phyloP scores from a whole-genome alignment of 2,888 invertebrate genomes.

The Marasmarcha lunaedactyla region DNA sequence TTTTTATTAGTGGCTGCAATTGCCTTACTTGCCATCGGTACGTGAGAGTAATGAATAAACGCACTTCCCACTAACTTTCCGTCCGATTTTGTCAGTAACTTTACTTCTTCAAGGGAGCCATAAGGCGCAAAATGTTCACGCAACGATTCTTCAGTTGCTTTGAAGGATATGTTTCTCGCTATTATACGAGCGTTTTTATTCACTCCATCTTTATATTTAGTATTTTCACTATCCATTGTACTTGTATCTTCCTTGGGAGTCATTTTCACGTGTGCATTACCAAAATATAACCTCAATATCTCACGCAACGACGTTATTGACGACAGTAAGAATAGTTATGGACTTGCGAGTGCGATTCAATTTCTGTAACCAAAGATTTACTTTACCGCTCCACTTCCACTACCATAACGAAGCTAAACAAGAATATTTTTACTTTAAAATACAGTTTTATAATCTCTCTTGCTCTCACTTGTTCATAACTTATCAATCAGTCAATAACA shows the following conservation, averaged over 20 bases:
- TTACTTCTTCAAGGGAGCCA: slow-evolving; percentile 82
- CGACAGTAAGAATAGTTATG: too few species aligned
- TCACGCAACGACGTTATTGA: too few species aligned
- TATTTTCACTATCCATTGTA: slow-evolving; percentile 20
- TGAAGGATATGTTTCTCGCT: slow-evolving; percentile 76
- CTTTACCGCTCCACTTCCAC: too few species aligned
- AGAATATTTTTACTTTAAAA: too few species aligned
- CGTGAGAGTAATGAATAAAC: slow-evolving; percentile 85
- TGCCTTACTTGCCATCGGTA: slow-evolving; percentile 85
- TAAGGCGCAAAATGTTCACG: slow-evolving; percentile 77
- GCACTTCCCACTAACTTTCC: slow-evolving; percentile 88
- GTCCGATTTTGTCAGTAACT: slow-evolving; percentile 78
- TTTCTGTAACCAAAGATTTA: too few species aligned
- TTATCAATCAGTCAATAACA: too few species aligned
- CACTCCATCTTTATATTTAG: slow-evolving; percentile 34
- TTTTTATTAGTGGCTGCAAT: slow-evolving; percentile 76
- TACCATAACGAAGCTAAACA: too few species aligned
- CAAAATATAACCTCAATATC: too few species aligned
- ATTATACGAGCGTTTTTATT: slow-evolving; percentile 71
- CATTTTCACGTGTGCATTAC: neutral
- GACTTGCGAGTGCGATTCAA: too few species aligned
- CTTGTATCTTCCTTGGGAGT: slow-evolving; percentile 10
- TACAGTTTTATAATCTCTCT: too few species aligned
- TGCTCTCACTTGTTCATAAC: too few species aligned
- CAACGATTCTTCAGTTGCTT: slow-evolving; percentile 79